Conservation (phyloP, 2,113 vertebrate genomes). For the Plotosus lineatus region DNA sequence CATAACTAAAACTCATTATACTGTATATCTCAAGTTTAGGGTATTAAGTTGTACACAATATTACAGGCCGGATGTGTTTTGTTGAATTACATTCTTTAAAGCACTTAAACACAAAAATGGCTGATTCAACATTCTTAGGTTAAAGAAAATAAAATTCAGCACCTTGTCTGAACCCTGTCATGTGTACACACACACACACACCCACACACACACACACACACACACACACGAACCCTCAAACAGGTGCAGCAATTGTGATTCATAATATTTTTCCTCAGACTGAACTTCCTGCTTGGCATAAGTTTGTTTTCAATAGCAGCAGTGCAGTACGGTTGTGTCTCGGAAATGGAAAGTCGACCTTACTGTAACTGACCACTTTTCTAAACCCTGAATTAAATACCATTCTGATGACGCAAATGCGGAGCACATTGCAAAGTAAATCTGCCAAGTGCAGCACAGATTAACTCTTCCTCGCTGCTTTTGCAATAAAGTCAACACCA, state of each 20-base stretch:
- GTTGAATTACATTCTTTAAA: not conserved
- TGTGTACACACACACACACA: conserved; percentile 33
- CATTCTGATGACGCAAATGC: conserved; percentile 30
- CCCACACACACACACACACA: conserved; percentile 29
- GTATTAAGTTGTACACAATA: too few species aligned
- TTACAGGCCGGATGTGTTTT: not conserved
- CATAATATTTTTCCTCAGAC: conserved; percentile 23
- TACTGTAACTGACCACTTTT: conserved; percentile 48
- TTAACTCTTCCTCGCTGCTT: conserved; percentile 6
- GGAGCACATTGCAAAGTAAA: not conserved
- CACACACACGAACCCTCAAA: conserved; percentile 4
- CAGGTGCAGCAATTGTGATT: conserved; percentile 33
- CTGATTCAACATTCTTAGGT: not conserved
- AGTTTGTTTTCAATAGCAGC: conserved; percentile 19
- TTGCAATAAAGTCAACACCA: not conserved
- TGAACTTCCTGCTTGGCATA: conserved; percentile 36
- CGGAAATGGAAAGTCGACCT: conserved; percentile 41
- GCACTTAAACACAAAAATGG: not conserved
- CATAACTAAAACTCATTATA: not conserved
- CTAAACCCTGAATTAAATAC: conserved; percentile 39
- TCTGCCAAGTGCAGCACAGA: conserved; percentile 1
- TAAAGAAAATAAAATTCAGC: not conserved
- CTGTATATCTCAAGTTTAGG: too few species aligned
- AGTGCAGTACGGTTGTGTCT: not conserved
- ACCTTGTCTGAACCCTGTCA: not conserved